Evolutionary conservation across 2,888 invertebrate genomes (phyloP).

Genomic region (Athetis lepigone): DNA sequence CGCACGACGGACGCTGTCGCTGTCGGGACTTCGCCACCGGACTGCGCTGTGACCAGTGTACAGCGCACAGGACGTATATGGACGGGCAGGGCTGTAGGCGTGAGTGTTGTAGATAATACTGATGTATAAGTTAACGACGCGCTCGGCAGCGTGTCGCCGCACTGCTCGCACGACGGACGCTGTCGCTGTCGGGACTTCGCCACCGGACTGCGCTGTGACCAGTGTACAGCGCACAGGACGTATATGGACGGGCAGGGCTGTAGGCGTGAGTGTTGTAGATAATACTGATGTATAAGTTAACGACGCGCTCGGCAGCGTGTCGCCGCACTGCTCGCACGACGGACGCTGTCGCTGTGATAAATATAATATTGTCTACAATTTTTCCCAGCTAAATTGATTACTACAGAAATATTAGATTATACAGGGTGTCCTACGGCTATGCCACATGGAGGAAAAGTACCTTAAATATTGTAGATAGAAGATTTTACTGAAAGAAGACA

Average conservation of each 20-base stretch:
- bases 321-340: too few species aligned
- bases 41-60: constrained; percentile 95
- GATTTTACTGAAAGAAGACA: too few species aligned
- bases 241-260: constrained; percentile 91
- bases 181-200: constrained; percentile 96
- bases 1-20: constrained; percentile 95
- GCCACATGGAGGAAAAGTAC: too few species aligned
- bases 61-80: constrained; percentile 93
- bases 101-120: constrained; percentile 68
- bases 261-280: constrained; percentile 74
- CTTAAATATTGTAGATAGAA: too few species aligned
- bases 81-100: constrained; percentile 82
- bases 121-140: too few species aligned
- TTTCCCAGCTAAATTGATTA: too few species aligned
- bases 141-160: constrained; percentile 92
- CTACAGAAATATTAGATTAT: too few species aligned
- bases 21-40: constrained; percentile 96
- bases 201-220: constrained; percentile 95
- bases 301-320: too few species aligned
- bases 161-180: constrained; percentile 96
- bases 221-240: constrained; percentile 94
- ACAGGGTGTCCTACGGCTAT: too few species aligned
- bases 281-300: too few species aligned
- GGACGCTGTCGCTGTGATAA: too few species aligned
- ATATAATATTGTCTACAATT: too few species aligned